A percentile compares a stretch with the other conserved stretches of the same genome.
phyloP scores from a whole-genome alignment of 2,888 invertebrate species.

The Chrysina gloriosa region DNA sequence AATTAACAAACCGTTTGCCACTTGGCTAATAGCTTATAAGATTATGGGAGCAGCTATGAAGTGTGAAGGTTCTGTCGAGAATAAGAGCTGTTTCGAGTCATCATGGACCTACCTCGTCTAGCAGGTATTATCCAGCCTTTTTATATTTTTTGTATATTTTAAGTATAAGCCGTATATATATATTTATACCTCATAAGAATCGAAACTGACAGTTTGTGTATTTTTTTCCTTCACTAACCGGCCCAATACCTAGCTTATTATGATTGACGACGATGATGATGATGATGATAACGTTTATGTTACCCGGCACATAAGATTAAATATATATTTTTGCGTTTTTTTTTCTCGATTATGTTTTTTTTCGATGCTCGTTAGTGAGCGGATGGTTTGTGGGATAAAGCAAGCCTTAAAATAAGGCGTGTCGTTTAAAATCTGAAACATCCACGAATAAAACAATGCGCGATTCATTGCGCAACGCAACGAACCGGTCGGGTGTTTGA shows the following conservation, averaged over 20 bases:
- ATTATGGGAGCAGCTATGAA: slow-evolving; percentile 51
- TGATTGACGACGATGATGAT: slow-evolving; percentile 5
- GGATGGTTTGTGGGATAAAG: too few species aligned
- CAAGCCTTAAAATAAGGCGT: too few species aligned
- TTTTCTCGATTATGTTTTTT: too few species aligned
- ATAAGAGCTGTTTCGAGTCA: slow-evolving; percentile 43
- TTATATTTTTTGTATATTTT: slow-evolving; percentile 62
- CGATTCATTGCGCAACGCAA: too few species aligned
- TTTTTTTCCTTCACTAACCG: slow-evolving; percentile 43
- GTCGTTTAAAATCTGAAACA: too few species aligned
- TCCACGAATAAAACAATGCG: too few species aligned
- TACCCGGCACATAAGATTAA: slow-evolving; percentile 41
- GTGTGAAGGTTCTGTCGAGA: slow-evolving; percentile 42
- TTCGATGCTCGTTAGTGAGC: too few species aligned
- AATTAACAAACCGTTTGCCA: slow-evolving; percentile 56
- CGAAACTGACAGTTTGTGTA: slow-evolving; percentile 46
- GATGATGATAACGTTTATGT: not conserved
- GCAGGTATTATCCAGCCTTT: slow-evolving; percentile 73
- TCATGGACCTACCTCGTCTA: slow-evolving; percentile 64
- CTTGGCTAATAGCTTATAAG: slow-evolving; percentile 55
- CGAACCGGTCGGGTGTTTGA: too few species aligned
- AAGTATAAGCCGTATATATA: slow-evolving; percentile 10
- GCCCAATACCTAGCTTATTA: slow-evolving; percentile 45
- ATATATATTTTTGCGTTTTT: too few species aligned
- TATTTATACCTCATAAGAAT: slow-evolving; percentile 38